Conservation (phyloP, 1,140 invertebrate genomes). For the Trichomalopsis sarcophagae region DNA sequence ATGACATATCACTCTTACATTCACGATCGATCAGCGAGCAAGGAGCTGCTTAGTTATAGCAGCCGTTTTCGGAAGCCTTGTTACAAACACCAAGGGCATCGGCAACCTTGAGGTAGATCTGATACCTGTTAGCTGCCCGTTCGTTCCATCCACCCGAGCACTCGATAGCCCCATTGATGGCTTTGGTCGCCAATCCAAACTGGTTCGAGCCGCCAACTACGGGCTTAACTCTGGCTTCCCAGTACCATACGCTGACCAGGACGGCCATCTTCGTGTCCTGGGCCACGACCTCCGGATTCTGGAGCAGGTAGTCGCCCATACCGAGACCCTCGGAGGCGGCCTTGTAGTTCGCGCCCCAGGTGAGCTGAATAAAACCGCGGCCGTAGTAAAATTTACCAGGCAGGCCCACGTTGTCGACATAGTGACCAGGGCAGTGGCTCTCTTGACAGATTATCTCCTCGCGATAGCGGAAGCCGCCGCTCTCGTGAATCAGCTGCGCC, state of each 20-base stretch:
- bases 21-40: too few relatives aligned
- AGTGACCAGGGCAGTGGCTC: background rate
- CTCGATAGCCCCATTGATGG: conserved; percentile 26
- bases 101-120: conserved; percentile 11
- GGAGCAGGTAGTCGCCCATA: background rate
- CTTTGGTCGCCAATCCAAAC: conserved; percentile 17
- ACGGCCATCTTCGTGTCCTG: background rate
- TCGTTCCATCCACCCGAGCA: background rate
- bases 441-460: background rate
- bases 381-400: conserved; percentile 27
- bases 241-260: conserved; percentile 32
- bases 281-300: conserved; percentile 16
- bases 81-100: background rate
- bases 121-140: background rate
- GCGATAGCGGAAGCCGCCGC: conserved; percentile 7
- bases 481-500: conserved; percentile 29
- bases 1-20: too few relatives aligned
- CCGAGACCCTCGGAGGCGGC: background rate
- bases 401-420: conserved; percentile 19
- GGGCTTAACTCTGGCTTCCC: conserved; percentile 4
- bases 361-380: conserved; percentile 32
- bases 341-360: conserved; percentile 38
- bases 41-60: background rate
- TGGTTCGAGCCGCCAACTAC: background rate
- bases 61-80: conserved; percentile 9